Base-by-base conservation (phyloP, 2,888 invertebrate species). In the Tetragonula carbonaria region DNA sequence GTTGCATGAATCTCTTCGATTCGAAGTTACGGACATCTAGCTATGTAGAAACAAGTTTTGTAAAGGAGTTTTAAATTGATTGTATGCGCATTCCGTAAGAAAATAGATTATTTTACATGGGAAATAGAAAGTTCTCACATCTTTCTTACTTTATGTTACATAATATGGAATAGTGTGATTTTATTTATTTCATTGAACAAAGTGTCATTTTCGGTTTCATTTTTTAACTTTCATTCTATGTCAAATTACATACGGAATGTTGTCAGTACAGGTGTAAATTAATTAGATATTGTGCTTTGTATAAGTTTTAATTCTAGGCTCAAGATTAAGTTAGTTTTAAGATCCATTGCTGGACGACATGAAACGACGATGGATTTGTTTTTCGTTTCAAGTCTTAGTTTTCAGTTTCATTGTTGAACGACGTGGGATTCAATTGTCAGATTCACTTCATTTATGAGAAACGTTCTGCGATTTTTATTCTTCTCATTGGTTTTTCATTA, bases 11-110 rank as follows among this genome's bases (percentile, higher is more conserved):
- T 53, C n/a, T 33, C 38, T 33, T 28, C 33, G 57, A 45, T 70
- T 38, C 62, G 78, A n/a, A 62, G 38, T 74, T 78, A 51, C 74
- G 28, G 85, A 67, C 84, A 80, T 50, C 80, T 76, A 55, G 23
- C n/a, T 23, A 1, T 51, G 2, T 21, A 13, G 18, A 14, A 11
- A 14, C 53, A 62, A 76, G 76, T 62, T 66, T 70, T 33, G 16
- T 14, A 23, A 45, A 57, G 70, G 33, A 53, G 28, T 45, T 45
- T 45, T 45, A 45, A 8, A 45, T 45, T 45, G 45, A 45, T 11
- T 8, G 45, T 45, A 8, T 45, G 45, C 45, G 45, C 45, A 45
- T 45, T 45, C 45, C 45, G 45, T 45, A 45, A 11, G 45, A 45
- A 45, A 45, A 38, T 38, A 38, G 38, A 38, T 38, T 38, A 38